Percentiles rank a stretch among this genome's conserved stretches.
These are phyloP conservation scores for Naja naja DNA, from an alignment of 2,113 vertebrate genomes.

Conservation along the genomic window DNA sequence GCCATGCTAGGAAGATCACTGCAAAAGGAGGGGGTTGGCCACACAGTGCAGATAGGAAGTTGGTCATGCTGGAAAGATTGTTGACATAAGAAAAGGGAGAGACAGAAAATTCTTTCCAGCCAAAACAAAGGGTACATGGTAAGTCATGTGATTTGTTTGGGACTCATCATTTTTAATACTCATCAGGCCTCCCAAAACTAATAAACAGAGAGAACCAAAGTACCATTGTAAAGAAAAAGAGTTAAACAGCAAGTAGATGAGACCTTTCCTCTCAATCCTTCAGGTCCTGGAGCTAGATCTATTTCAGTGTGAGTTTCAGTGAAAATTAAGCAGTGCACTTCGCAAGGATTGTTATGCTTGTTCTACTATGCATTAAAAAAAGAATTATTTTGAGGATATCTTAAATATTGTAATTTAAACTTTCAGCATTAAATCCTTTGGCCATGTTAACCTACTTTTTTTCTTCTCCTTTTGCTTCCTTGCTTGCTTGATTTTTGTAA, in stretches of 20 bases:
- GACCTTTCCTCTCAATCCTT: neutral
- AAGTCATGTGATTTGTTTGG: neutral
- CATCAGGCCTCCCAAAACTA: neutral
- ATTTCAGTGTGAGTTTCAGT: neutral
- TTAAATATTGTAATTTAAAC: neutral
- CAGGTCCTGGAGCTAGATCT: neutral
- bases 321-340: neutral
- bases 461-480: neutral
- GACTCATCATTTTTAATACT: neutral
- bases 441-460: neutral
- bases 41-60: neutral
- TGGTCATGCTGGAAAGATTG: neutral
- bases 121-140: neutral
- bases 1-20: neutral
- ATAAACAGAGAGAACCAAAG: neutral
- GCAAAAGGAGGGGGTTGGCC: neutral
- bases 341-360: neutral
- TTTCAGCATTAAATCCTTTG: conserved; percentile 15
- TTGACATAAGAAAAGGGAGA: neutral
- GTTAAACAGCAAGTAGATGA: neutral
- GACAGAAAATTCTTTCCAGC: neutral
- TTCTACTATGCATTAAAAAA: neutral
- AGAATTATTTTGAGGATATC: neutral
- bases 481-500: neutral
- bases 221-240: neutral